Conservation (phyloP, 2,888 invertebrate species). For the Diplazon laetatorius region DNA sequence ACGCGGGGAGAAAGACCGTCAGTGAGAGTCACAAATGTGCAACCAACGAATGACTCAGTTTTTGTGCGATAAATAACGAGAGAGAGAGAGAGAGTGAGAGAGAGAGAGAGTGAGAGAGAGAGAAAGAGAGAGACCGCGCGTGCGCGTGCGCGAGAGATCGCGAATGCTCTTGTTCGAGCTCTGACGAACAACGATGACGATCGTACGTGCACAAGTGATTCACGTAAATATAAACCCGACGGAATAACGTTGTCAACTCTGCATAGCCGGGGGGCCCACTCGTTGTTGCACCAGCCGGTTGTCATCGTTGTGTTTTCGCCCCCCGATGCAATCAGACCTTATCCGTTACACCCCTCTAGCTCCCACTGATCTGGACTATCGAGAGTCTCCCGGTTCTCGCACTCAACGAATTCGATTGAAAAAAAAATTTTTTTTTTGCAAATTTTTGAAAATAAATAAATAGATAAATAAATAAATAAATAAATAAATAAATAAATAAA, state of each 20-base stretch:
- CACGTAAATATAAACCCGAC: constrained; percentile 42
- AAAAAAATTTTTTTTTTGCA: too few relatives aligned
- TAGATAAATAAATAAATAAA: too few relatives aligned
- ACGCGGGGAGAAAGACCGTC: constrained; percentile 25
- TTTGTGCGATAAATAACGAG: constrained; percentile 70
- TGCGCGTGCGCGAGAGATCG: constrained; percentile 24
- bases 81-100: constrained; percentile 27
- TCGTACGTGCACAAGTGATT: constrained; percentile 66
- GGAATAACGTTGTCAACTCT: constrained; percentile 51
- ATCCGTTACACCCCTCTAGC: too few relatives aligned
- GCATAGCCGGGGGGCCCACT: not conserved
- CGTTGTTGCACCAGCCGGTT: too few relatives aligned
- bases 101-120: constrained; percentile 37
- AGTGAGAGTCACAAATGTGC: constrained; percentile 44
- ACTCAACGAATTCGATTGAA: too few relatives aligned
- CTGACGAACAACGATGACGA: constrained; percentile 69
- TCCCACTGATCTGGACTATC: too few relatives aligned
- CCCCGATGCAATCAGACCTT: too few relatives aligned
- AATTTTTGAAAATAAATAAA: too few relatives aligned
- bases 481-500: too few relatives aligned
- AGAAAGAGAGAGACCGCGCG: constrained; percentile 34
- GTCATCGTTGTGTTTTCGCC: too few relatives aligned
- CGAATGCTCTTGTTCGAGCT: constrained; percentile 65
- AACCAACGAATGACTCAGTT: constrained; percentile 72
- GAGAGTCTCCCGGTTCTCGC: too few relatives aligned